Conservation (phyloP, 1,140 invertebrate species). For the Episyrphus balteatus region DNA sequence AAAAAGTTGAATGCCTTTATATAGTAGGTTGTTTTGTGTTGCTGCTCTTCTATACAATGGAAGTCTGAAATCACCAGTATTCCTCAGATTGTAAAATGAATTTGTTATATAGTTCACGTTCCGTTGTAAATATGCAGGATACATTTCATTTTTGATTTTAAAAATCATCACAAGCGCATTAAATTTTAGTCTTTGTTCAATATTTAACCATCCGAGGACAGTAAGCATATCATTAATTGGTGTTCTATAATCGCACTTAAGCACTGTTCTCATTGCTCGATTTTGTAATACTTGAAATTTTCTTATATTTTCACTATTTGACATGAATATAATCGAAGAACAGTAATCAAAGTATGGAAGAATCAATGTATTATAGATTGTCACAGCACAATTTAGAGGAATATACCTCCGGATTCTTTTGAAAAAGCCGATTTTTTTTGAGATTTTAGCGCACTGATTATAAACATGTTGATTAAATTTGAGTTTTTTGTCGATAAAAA, state of each 20-base stretch:
- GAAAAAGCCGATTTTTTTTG: conserved; percentile 1
- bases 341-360: conserved; percentile 11
- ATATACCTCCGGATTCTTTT: conserved; percentile 6
- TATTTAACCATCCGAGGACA: conserved; percentile 4
- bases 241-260: conserved; percentile 4
- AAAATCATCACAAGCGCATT: too few species aligned
- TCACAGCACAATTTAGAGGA: background rate
- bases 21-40: too few species aligned
- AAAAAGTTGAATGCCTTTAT: too few species aligned
- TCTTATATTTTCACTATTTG: conserved; percentile 4
- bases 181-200: background rate
- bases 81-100: too few species aligned
- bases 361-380: conserved; percentile 10
- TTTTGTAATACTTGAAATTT: conserved; percentile 3
- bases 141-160: conserved; percentile 61
- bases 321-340: conserved; percentile 4
- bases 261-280: conserved; percentile 8
- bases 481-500: conserved; percentile 7
- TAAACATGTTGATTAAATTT: conserved; percentile 7
- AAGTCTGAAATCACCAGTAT: too few species aligned
- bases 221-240: conserved; percentile 7
- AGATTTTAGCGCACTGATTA: conserved; percentile 1
- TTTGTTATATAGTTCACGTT: too few species aligned
- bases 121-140: conserved; percentile 37
- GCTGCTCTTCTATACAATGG: too few species aligned